These are phyloP conservation scores for Theretra japonica DNA, from an alignment of 2,888 invertebrate species.

Conservation along the genomic window DNA sequence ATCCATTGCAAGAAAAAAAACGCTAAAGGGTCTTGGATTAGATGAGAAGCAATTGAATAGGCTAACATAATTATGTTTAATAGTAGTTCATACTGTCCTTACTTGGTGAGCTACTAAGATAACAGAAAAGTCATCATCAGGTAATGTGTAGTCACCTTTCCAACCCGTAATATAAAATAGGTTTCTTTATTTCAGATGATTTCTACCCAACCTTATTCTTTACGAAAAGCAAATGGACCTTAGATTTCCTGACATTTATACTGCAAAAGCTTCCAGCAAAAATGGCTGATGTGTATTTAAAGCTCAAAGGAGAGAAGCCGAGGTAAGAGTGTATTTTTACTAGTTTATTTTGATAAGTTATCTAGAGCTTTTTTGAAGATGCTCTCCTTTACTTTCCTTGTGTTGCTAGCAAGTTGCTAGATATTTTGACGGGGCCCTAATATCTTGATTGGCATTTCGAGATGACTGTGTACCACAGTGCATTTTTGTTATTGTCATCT, in stretches of 20 bases:
- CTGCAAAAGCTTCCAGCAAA: slow-evolving; percentile 20
- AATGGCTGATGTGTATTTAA: slow-evolving; percentile 16
- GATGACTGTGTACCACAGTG: too few species aligned
- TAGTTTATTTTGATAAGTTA: background rate
- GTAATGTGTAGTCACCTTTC: background rate
- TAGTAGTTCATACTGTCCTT: too few species aligned
- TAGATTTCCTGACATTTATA: background rate
- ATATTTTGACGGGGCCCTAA: too few species aligned
- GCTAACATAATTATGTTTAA: too few species aligned
- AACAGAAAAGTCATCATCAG: background rate
- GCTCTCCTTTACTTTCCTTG: too few species aligned
- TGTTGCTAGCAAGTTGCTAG: too few species aligned
- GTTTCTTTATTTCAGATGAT: background rate
- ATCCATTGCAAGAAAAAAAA: too few species aligned
- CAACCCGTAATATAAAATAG: background rate
- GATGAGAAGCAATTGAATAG: too few species aligned
- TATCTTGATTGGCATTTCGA: too few species aligned
- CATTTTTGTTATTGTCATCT: too few species aligned
- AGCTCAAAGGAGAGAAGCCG: slow-evolving; percentile 2
- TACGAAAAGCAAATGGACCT: background rate
- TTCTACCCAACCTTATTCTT: background rate
- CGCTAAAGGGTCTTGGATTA: too few species aligned
- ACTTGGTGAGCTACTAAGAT: background rate
- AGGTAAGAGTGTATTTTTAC: background rate
- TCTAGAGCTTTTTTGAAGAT: background rate